A percentile compares a stretch with the other conserved stretches of the same genome.
phyloP scores from a whole-genome alignment of 30 jellyfish, hydroid and myxozoan species.

The Turritopsis rubra region DNA sequence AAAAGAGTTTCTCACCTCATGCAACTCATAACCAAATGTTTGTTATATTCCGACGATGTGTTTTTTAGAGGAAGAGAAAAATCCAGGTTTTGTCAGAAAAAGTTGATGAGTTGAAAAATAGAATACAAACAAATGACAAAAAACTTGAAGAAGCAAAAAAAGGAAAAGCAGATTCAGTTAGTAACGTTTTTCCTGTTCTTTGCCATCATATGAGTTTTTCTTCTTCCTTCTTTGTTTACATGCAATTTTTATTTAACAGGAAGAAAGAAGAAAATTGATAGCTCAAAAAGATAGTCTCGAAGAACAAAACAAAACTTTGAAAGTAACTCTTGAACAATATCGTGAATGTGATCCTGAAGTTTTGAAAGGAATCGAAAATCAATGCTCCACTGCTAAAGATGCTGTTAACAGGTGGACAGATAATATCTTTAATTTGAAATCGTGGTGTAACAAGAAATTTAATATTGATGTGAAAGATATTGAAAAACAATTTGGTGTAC shows the following conservation, averaged over 20 bases:
- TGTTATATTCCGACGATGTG: neutral
- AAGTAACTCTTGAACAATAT: constrained; percentile 40
- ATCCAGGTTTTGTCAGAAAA: constrained; percentile 44
- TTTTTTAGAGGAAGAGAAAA: constrained; percentile 61
- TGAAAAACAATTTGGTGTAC: constrained; percentile 83
- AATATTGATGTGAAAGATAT: constrained; percentile 67
- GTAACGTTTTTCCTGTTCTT: too few species aligned
- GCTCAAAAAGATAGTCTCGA: constrained; percentile 31
- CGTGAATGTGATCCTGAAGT: constrained; percentile 98
- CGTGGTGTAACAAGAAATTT: constrained; percentile 90
- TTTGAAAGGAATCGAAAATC: constrained; percentile 45
- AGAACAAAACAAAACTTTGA: constrained; percentile 40
- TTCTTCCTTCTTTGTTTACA: too few species aligned
- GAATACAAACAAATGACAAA: constrained; percentile 27
- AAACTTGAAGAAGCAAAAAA: constrained; percentile 52
- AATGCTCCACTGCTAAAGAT: constrained; percentile 54
- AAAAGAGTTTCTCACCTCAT: too few species aligned
- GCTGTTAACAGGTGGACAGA: constrained; percentile 99
- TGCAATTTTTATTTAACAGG: too few species aligned
- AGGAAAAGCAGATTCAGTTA: constrained; percentile 88
- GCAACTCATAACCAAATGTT: too few species aligned
- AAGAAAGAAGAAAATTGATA: constrained; percentile 50
- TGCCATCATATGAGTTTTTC: too few species aligned
- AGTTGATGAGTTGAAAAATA: constrained; percentile 46
- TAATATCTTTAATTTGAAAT: constrained; percentile 63